Evolutionary conservation across 1,140 invertebrate genomes (phyloP).

Genomic region (Schlechtendalia chinensis): DNA sequence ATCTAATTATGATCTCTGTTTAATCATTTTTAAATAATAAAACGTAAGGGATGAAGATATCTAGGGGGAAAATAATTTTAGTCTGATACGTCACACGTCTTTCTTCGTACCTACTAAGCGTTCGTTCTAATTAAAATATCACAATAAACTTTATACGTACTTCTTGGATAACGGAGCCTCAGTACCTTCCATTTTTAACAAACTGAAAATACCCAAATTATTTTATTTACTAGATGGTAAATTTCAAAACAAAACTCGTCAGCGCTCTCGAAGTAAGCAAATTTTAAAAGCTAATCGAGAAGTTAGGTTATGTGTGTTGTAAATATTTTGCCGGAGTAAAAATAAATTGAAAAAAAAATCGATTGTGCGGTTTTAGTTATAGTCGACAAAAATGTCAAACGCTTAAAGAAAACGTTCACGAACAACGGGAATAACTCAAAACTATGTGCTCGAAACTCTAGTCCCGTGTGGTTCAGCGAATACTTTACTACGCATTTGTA

Average conservation of each 20-base stretch:
- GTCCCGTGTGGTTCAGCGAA: no score
- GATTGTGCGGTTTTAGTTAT: neutral
- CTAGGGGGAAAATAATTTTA: neutral
- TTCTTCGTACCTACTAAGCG: neutral
- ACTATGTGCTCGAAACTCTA: no score
- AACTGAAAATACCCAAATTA: neutral
- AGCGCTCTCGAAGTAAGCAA: neutral
- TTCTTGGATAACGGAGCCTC: slow-evolving; percentile 30
- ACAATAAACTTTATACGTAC: neutral
- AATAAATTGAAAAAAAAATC: neutral
- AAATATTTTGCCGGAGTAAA: neutral
- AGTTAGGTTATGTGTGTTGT: slow-evolving; percentile 23
- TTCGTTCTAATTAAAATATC: neutral
- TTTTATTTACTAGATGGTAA: neutral
- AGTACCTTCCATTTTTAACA: slow-evolving; percentile 36
- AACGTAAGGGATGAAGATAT: neutral
- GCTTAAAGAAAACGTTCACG: neutral
- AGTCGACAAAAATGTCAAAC: neutral
- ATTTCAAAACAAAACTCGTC: neutral
- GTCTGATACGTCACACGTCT: neutral
- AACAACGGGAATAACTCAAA: neutral
- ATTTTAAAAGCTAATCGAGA: neutral
- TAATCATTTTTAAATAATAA: neutral
- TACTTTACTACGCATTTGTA: no score
- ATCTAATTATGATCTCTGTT: neutral